phyloP scores from a whole-genome alignment of 2,888 invertebrate genomes.

The Macrosoma leucophasiata region DNA sequence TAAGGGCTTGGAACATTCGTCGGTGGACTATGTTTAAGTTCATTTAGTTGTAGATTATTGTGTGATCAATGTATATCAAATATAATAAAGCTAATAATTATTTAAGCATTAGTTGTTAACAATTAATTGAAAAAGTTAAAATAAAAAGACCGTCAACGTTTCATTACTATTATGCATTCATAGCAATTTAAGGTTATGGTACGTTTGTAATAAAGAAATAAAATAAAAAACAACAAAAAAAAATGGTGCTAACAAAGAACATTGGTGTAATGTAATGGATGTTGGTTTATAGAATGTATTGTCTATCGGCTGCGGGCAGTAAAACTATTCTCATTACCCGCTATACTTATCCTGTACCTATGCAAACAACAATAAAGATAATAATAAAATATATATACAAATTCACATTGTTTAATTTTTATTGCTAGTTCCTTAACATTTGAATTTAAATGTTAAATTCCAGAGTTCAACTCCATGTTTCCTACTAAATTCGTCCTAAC shows the following conservation, averaged over 20 bases:
- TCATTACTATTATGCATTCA: constrained; percentile 56
- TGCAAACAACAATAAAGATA: constrained; percentile 61
- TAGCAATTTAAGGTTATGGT: constrained; percentile 63
- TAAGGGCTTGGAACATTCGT: constrained; percentile 31
- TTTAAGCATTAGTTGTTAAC: constrained; percentile 41
- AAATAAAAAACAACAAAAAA: constrained; percentile 48
- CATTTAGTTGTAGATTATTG: constrained; percentile 45
- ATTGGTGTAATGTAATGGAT: constrained; percentile 66
- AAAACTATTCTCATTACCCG: constrained; percentile 54
- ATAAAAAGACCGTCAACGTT: constrained; percentile 59
- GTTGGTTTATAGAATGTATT: too few relatives aligned
- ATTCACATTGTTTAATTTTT: constrained; percentile 28
- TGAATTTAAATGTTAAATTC: neutral
- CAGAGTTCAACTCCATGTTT: neutral
- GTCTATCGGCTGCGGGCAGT: constrained; percentile 55
- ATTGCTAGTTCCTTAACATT: neutral
- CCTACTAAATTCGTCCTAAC: neutral
- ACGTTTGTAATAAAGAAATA: constrained; percentile 61
- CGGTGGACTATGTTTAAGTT: constrained; percentile 40
- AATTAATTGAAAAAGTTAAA: constrained; percentile 31
- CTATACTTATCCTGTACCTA: constrained; percentile 66
- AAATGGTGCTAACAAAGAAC: constrained; percentile 72
- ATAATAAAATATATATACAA: constrained; percentile 37
- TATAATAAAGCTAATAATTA: constrained; percentile 45
- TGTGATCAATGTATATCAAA: constrained; percentile 49